phyloP scores from a whole-genome alignment of 2,888 invertebrate species.

The Amphipyra tragopoginis region DNA sequence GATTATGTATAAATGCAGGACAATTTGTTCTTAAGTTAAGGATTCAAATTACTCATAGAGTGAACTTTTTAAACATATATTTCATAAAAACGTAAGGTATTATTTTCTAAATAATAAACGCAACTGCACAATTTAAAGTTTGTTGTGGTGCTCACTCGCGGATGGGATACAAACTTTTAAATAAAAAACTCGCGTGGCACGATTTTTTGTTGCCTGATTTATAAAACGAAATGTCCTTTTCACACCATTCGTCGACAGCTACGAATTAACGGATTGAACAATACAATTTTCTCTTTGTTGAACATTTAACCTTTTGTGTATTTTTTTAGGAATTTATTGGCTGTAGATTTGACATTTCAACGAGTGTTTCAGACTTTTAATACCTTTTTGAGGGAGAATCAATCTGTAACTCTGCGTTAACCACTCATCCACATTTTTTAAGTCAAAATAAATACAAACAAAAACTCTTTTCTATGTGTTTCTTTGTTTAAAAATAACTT shows the following conservation, averaged over 20 bases:
- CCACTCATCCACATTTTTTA: not conserved
- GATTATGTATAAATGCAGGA: constrained; percentile 2
- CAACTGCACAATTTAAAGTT: not conserved
- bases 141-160: constrained; percentile 9
- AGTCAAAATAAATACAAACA: no score
- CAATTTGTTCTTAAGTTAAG: no score
- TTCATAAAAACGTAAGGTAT: not conserved
- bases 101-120: not conserved
- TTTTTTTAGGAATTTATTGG: constrained; percentile 3
- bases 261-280: constrained; percentile 9
- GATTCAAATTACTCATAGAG: no score
- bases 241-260: not conserved
- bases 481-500: no score
- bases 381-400: not conserved
- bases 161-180: not conserved
- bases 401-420: not conserved
- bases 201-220: constrained; percentile 12
- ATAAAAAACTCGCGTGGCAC: not conserved
- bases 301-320: not conserved
- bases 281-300: not conserved
- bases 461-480: no score
- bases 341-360: constrained; percentile 1
- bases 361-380: not conserved
- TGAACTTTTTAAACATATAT: not conserved
- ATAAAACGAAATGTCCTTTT: constrained; percentile 11